phyloP scores from a whole-genome alignment of 2,113 vertebrate genomes.

The Dipodomys merriami region DNA sequence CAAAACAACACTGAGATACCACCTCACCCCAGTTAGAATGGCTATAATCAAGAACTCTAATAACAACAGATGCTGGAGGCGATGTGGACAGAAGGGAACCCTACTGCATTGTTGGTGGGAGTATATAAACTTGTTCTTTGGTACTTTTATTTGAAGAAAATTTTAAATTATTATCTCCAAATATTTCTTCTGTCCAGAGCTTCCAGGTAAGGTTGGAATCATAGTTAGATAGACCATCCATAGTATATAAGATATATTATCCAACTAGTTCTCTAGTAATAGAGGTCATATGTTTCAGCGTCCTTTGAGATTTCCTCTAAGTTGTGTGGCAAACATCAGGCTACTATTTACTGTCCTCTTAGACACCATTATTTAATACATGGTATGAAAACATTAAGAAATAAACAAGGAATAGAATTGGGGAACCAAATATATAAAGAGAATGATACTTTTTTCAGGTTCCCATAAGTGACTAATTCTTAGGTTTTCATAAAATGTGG shows the following conservation, averaged over 20 bases:
- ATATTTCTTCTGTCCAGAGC: not conserved
- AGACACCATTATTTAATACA: not conserved
- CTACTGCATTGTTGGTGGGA: too few relatives aligned
- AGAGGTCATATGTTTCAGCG: not conserved
- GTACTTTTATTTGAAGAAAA: not conserved
- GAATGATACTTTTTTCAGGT: too few relatives aligned
- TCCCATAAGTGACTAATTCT: not conserved
- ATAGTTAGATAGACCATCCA: not conserved
- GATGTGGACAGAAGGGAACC: too few relatives aligned
- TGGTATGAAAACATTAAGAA: not conserved
- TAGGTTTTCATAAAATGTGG: conserved; percentile 19
- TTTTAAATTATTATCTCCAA: not conserved
- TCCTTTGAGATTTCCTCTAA: not conserved
- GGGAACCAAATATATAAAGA: not conserved
- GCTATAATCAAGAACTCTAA: too few relatives aligned
- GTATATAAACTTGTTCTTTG: not conserved
- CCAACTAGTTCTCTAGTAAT: not conserved
- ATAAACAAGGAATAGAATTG: not conserved
- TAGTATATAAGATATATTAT: not conserved
- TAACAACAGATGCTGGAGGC: too few relatives aligned
- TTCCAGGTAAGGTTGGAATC: not conserved
- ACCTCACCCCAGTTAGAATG: too few relatives aligned
- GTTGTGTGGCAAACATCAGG: not conserved
- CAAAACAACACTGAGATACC: too few relatives aligned
- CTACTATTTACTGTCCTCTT: not conserved